Evolutionary conservation across 2,113 vertebrate genomes (phyloP).

Genomic region (Sardina pilchardus): DNA sequence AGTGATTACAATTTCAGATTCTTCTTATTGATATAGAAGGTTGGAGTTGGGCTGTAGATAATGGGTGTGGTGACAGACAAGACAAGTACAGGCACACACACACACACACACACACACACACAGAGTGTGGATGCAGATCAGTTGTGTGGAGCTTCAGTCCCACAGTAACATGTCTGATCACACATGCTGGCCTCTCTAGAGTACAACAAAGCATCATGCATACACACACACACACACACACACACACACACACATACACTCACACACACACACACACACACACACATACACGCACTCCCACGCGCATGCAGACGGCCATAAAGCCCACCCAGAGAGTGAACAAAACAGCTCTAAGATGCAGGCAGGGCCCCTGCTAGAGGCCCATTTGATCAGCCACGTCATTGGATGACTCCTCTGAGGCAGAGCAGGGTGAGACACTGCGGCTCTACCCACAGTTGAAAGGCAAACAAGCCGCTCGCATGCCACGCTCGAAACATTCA

Average conservation of each 20-base stretch:
- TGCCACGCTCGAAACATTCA: slow-evolving; percentile 51
- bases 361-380: not conserved
- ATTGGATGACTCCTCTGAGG: not conserved
- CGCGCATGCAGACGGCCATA: not conserved
- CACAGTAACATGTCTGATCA: not conserved
- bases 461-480: slow-evolving; percentile 49
- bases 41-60: not conserved
- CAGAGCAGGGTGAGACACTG: not conserved
- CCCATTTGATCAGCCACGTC: not conserved
- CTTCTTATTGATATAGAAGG: not conserved
- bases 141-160: not conserved
- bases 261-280: not conserved
- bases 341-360: not conserved
- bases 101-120: not conserved
- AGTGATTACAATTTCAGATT: not conserved
- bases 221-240: not conserved
- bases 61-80: not conserved
- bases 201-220: not conserved
- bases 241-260: not conserved
- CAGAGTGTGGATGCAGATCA: not conserved
- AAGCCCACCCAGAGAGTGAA: not conserved
- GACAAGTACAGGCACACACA: not conserved
- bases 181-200: not conserved
- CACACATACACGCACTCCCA: not conserved
- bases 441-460: not conserved